Base-by-base conservation (phyloP, 2,888 invertebrate genomes). In the Fissipunctia ypsillon region DNA sequence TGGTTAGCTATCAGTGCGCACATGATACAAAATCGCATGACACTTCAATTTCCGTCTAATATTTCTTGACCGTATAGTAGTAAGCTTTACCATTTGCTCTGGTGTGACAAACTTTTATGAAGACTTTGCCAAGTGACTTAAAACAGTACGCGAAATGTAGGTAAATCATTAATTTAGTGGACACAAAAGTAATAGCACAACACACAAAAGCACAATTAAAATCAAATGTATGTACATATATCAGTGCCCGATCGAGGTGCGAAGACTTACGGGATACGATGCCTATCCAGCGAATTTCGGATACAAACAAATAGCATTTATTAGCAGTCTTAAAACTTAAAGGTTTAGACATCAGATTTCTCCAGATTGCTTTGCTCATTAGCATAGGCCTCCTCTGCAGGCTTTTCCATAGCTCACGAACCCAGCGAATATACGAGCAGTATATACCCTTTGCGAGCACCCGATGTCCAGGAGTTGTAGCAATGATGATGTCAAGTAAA, bases 1-100 rank as follows among this genome's bases (percentile, higher is more conserved):
- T 4, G 12, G 43, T 52, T 41, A 41, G 52, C 41, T 73, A n/a
- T 60, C 43, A 41, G 75, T 28, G 72, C n/a, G 38, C 31, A 35
- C 74, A 61, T 25, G 12, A 22, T n/a, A 52, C 35, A 52, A 50
- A 61, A 22, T 61, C 12, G 22, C 43, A 50, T 31, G 31, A n/a
- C 25, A 25, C n/a, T 72, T 48, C 48, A 50, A 41, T 74, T 22
- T 43, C 31, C 48, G 59, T 31, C 16, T 28, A 65, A 50, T 50
- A n/a, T 41, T 69, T 41, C n/a, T n/a, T 50, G 16, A 10, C 9
- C 14, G 7, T 12, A 38, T 25, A 10, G 14, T 41, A 41, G 14
- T 41, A 41, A 19, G 41, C 9, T 56, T n/a, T 19, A 28, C 14
- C 48, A 48, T 41, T 41, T 41, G 4, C 41, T 72, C 31, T 31